phyloP scores from a whole-genome alignment of 2,797 vertebrate genomes.

The Austrolebias charrua region DNA sequence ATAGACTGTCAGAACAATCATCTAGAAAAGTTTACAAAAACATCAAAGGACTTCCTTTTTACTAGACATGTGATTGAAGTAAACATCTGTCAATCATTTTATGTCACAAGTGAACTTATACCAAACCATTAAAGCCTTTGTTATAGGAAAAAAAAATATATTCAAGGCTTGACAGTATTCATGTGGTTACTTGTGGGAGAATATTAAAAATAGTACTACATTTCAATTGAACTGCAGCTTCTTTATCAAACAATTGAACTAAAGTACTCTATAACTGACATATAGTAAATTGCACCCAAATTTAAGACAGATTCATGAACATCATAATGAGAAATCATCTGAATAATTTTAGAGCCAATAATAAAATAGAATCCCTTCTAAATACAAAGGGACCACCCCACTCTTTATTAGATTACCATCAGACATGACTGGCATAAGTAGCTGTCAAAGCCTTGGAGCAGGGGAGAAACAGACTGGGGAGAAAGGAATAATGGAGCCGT shows the following conservation, averaged over 20 bases:
- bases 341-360: conserved; percentile 25
- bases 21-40: no score
- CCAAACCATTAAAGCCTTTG: not conserved
- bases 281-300: conserved; percentile 7
- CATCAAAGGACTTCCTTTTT: no score
- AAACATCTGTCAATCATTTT: not conserved
- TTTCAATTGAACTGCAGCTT: not conserved
- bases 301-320: conserved; percentile 7
- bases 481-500: conserved; percentile 72
- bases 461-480: conserved; percentile 27
- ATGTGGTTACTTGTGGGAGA: not conserved
- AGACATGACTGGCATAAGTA: conserved; percentile 63
- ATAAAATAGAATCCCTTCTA: conserved; percentile 37
- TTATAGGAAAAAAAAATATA: not conserved
- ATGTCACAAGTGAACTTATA: not conserved
- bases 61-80: not conserved
- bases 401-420: conserved; percentile 67
- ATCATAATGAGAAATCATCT: conserved; percentile 29
- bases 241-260: no score
- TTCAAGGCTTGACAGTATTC: not conserved
- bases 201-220: not conserved
- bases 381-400: conserved; percentile 48
- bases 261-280: conserved; percentile 1
- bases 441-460: conserved; percentile 47
- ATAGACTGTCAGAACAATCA: no score